A percentile compares a stretch with the other conserved stretches of the same genome.
Conservation (phyloP, 2,797 vertebrate species). For the Sciurus carolinensis region DNA sequence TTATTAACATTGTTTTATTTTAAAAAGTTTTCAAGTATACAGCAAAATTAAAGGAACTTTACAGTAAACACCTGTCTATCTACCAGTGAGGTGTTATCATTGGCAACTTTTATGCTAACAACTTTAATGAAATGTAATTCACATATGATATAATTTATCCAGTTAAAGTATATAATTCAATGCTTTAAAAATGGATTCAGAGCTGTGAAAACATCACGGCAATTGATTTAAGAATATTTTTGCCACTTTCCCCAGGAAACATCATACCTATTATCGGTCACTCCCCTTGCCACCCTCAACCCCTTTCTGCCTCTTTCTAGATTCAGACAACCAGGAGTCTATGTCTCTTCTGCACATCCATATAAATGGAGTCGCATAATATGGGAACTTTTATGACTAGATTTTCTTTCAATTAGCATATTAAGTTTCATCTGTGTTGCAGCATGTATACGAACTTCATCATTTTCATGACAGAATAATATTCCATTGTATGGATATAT, state of each 20-base stretch:
- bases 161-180: background rate
- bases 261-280: background rate
- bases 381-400: background rate
- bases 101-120: background rate
- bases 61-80: background rate
- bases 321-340: background rate
- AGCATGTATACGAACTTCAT: background rate
- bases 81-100: background rate
- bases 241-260: background rate
- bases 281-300: background rate
- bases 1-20: background rate
- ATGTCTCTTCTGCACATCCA: background rate
- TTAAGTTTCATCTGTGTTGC: background rate
- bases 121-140: background rate
- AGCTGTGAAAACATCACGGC: background rate
- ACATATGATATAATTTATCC: background rate
- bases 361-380: background rate
- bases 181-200: background rate
- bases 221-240: slow-evolving; percentile 33
- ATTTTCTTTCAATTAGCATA: background rate
- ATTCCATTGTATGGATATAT: background rate
- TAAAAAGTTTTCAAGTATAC: slow-evolving; percentile 8
- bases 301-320: background rate
- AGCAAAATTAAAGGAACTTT: background rate
- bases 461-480: background rate